These are phyloP conservation scores for Acheta domesticus DNA, from an alignment of 2,888 invertebrate species.

Conservation along the genomic window DNA sequence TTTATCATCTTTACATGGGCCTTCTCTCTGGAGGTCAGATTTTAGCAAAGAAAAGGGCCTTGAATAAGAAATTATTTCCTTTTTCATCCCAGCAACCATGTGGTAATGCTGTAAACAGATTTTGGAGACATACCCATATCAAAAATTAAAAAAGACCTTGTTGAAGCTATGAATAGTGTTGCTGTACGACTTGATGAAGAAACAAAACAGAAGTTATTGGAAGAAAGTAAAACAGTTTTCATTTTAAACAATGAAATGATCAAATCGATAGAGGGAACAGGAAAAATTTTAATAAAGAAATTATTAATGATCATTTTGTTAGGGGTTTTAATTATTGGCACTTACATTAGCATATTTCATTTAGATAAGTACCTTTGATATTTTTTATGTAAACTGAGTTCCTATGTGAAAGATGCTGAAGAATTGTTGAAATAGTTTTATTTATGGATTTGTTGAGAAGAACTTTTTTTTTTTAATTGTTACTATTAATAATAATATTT, in stretches of 20 bases:
- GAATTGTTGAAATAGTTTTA: no score
- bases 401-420: no score
- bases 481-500: no score
- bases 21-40: constrained; percentile 75
- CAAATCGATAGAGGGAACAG: constrained; percentile 64
- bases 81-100: constrained; percentile 40
- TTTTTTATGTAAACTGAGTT: no score
- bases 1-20: constrained; percentile 77
- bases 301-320: constrained; percentile 41
- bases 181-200: constrained; percentile 61
- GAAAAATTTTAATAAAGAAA: constrained; percentile 56
- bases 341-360: no score
- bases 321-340: no score
- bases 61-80: constrained; percentile 47
- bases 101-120: constrained; percentile 59
- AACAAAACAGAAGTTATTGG: constrained; percentile 61
- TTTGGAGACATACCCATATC: constrained; percentile 59
- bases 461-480: no score
- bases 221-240: constrained; percentile 72
- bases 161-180: constrained; percentile 63
- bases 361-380: no score
- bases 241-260: constrained; percentile 69
- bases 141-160: constrained; percentile 63
- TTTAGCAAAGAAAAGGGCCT: constrained; percentile 61
- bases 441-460: no score